phyloP scores from a whole-genome alignment of 2,113 vertebrate species.

The Panurus biarmicus region DNA sequence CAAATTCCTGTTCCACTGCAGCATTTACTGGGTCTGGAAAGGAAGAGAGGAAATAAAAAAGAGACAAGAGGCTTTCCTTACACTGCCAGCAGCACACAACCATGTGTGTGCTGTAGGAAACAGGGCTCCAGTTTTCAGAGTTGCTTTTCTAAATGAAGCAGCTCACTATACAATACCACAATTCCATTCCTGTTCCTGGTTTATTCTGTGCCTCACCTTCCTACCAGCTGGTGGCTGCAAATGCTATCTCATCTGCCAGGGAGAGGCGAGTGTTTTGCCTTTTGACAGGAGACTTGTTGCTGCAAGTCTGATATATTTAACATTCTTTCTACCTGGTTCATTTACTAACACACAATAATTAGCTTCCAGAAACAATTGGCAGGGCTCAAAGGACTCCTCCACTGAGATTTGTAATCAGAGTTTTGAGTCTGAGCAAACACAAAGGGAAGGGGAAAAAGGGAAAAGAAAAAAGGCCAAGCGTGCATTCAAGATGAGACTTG shows the following conservation, averaged over 20 bases:
- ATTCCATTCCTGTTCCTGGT: background rate
- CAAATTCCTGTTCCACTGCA: background rate
- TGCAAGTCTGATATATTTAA: background rate
- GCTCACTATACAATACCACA: background rate
- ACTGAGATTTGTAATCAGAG: background rate
- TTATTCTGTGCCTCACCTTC: background rate
- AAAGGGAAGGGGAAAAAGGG: background rate
- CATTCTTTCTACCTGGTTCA: background rate
- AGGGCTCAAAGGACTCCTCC: background rate
- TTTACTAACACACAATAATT: constrained; percentile 7
- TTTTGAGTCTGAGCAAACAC: background rate
- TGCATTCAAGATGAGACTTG: constrained; percentile 5
- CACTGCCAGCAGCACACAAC: background rate
- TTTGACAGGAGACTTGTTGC: background rate
- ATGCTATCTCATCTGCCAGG: background rate
- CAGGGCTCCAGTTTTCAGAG: background rate
- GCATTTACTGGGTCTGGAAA: background rate
- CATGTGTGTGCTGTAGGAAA: background rate
- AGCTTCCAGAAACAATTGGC: constrained; percentile 8
- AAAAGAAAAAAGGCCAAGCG: background rate
- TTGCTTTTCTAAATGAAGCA: background rate
- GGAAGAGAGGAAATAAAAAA: background rate
- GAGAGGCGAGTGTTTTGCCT: background rate
- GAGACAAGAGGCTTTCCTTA: background rate
- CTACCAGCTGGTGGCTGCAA: background rate